Conservation (phyloP, 2,888 invertebrate species). For the Tetranychus truncatus region DNA sequence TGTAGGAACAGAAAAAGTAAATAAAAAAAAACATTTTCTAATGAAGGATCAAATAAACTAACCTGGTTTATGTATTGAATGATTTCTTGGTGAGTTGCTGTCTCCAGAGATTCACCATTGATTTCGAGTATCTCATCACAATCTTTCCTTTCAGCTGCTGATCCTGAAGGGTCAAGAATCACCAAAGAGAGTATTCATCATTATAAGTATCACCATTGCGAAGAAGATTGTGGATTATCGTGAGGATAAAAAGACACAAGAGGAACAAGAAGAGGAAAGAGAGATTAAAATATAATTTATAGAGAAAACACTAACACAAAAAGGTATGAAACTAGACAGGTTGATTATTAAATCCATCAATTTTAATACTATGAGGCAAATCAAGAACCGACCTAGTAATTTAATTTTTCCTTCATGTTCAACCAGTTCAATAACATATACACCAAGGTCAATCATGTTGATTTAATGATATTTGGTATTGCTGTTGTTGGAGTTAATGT, state of each 20-base stretch:
- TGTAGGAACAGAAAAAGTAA: background rate
- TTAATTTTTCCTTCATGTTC: slow-evolving; percentile 86
- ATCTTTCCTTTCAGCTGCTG: slow-evolving; percentile 72
- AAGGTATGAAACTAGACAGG: too few relatives aligned
- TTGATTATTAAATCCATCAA: too few relatives aligned
- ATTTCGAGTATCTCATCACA: slow-evolving; percentile 95
- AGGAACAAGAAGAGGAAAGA: background rate
- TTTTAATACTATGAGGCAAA: too few relatives aligned
- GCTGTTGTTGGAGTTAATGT: background rate
- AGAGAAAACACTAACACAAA: too few relatives aligned
- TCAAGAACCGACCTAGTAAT: slow-evolving; percentile 50
- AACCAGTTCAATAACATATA: slow-evolving; percentile 82
- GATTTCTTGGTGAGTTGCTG: slow-evolving; percentile 76
- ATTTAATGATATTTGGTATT: background rate
- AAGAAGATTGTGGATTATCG: background rate
- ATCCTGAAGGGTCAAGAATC: slow-evolving; percentile 40
- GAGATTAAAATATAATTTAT: background rate
- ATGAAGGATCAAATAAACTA: slow-evolving; percentile 29
- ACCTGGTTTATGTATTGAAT: slow-evolving; percentile 90
- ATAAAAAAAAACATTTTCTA: background rate
- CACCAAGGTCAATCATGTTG: slow-evolving; percentile 66
- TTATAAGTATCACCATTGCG: background rate
- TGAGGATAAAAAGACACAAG: background rate
- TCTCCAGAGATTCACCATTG: slow-evolving; percentile 76
- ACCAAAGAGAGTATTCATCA: background rate